Evolutionary conservation across 2,888 invertebrate genomes (phyloP), one percentile per base, ranked within the genome.

Genomic region (Nymphalis urticae): DNA sequence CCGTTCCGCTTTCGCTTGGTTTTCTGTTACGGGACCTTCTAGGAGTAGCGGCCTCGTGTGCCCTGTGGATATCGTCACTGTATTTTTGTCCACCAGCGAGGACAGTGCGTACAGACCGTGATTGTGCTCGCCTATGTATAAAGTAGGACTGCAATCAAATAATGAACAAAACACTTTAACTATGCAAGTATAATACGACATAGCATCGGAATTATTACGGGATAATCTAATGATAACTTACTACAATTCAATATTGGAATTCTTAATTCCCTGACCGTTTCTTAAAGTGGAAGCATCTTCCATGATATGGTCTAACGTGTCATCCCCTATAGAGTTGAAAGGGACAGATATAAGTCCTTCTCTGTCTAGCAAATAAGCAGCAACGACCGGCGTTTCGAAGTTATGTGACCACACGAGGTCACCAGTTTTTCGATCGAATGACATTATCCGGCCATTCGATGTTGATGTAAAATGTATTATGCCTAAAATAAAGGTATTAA

Each of bases 91-190:
- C 1, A 98, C 98, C 32, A 98, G 90, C 0, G 98, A 97, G 1
- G 98, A 97, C 64, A 99, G 87, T 0, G 99, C 99, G 88, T 98
- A 99, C 0, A 98, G 90, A 0, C 98, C 98, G 79, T 96, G 95
- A 72, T 94, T 93, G 62, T 94, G 93, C 82, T 98, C 97, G 0
- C 99, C 99, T 69, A 99, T 96, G 85, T 98, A 99, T 48, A 99
- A 92, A 0, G 98, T 97, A 68, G 97, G 97, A 77, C 98, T 98
- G 88, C 74, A 94, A 75, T 48, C 19, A 19, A 13, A 36, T 13
- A 51, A n/a, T 21, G 1, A 48, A 42, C 21, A 19, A 62, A 19
- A 2, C 13, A 5, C 19, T 27, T 36, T 32, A 32, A n/a, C n/a
- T 2, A 48, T 47, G 36, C 13, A 36, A 9, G 3, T 6, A 36